Evolutionary conservation across 2,113 vertebrate species (phyloP).

Genomic region (Talpa occidentalis): DNA sequence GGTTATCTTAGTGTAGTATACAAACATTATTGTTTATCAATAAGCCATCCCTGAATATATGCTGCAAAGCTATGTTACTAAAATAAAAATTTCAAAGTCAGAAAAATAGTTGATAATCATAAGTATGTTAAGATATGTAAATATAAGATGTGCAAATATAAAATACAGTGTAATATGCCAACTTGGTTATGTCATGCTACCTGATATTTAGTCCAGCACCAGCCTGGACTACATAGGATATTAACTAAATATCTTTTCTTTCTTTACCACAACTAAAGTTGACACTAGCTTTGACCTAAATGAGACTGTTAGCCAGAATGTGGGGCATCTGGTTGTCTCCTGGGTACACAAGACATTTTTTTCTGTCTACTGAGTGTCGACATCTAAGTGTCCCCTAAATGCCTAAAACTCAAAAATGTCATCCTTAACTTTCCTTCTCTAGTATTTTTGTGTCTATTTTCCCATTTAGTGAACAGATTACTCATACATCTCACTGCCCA

Average conservation of each 20-base stretch:
- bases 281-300: not conserved
- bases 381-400: not conserved
- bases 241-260: not conserved
- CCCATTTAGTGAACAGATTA: not conserved
- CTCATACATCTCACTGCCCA: not conserved
- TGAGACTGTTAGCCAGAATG: not conserved
- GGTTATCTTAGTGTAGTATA: too few species aligned
- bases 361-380: not conserved
- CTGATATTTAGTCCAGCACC: too few species aligned
- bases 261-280: constrained; percentile 33
- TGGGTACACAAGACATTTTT: constrained; percentile 10
- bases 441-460: not conserved
- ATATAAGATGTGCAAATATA: too few species aligned
- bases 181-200: too few species aligned
- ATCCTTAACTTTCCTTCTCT: not conserved
- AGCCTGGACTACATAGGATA: too few species aligned
- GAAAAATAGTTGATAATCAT: too few species aligned
- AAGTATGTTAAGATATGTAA: too few species aligned
- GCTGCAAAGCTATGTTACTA: too few species aligned
- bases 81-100: too few species aligned
- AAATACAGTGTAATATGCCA: too few species aligned
- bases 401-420: not conserved
- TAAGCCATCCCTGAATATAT: too few species aligned
- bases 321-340: not conserved
- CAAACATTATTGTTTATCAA: too few species aligned